Evolutionary conservation across 2,113 vertebrate genomes (phyloP).

Genomic region (Urocynchramus pylzowi): DNA sequence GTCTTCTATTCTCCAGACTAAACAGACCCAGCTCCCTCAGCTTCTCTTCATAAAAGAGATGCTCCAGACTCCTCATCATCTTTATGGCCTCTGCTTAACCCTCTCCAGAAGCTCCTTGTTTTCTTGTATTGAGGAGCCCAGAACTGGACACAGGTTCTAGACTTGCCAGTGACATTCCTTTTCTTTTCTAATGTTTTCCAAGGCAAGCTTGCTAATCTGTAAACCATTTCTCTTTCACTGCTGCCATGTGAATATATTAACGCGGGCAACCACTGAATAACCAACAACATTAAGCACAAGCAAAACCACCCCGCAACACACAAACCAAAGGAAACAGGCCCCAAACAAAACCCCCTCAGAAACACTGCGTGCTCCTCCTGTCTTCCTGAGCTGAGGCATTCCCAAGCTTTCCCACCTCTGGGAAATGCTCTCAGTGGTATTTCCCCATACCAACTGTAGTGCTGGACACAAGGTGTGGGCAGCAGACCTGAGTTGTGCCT

Average conservation of each 20-base stretch:
- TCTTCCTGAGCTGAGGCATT: not conserved
- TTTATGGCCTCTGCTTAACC: not conserved
- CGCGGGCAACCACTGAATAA: not conserved
- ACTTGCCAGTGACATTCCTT: not conserved
- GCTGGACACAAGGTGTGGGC: too few species aligned
- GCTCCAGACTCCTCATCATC: not conserved
- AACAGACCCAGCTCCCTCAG: not conserved
- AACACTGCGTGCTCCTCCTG: not conserved
- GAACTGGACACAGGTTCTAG: not conserved
- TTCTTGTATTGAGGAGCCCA: not conserved
- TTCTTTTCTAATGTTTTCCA: not conserved
- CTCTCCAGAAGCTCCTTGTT: not conserved
- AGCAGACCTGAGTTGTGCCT: fast-evolving
- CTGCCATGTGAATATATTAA: not conserved
- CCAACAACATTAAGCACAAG: not conserved
- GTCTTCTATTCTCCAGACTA: not conserved
- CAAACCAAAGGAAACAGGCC: not conserved
- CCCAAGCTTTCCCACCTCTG: not conserved
- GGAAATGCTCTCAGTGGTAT: not conserved
- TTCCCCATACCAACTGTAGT: fast-evolving
- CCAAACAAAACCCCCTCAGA: fast-evolving
- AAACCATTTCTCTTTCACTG: not conserved
- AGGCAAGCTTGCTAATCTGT: not conserved
- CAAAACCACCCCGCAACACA: not conserved
- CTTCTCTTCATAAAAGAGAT: not conserved